Evolutionary conservation across 2,113 vertebrate genomes (phyloP), one percentile per base, ranked within the genome.

Genomic region (Oceanites oceanicus): DNA sequence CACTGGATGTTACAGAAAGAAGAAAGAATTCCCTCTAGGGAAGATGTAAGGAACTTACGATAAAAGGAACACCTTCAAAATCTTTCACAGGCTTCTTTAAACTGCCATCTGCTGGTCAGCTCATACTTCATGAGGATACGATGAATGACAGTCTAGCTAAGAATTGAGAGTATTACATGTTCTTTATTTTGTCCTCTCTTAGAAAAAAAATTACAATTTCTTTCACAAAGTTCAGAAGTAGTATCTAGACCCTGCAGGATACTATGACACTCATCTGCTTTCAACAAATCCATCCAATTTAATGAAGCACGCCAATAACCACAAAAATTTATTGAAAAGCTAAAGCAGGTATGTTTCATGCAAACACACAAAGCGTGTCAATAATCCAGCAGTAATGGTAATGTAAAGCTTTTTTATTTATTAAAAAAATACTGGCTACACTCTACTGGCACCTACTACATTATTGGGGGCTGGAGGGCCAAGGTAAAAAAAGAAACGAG

Each of bases 31-130:
- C 90, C 81, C 84, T 92, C 96, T 92, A 75, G 86, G 82, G 93
- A 97, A 97, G 62, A 61, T 13, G 40, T 0, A 34, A 84, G 65
- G 34, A 88, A 79, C 45, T 90, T 18, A 52, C 0, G 4, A 78
- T 53, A 87, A 86, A 80, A 93, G 36, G 83, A 95, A 22, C 63
- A 38, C 40, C 52, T 65, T 56, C 27, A 87, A 63, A 89, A 81
- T 49, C 36, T 92, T 87, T 87, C 84, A 68, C 32, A 56, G 80
- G 66, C 66, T 95, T 94, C 86, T 96, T 92, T 88, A 65, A 95
- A 79, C 77, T 95, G 92, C 95, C 93, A 94, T 79, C 92, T 97
- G 92, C 92, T 95, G 92, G 96, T 87, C 92, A 96, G 73, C 84
- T 94, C 86, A 79, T 29, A 55, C 50, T 89, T 82, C 44, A 50